Base-by-base conservation (phyloP, 2,888 invertebrate genomes). In the Andrena chrysosceles region DNA sequence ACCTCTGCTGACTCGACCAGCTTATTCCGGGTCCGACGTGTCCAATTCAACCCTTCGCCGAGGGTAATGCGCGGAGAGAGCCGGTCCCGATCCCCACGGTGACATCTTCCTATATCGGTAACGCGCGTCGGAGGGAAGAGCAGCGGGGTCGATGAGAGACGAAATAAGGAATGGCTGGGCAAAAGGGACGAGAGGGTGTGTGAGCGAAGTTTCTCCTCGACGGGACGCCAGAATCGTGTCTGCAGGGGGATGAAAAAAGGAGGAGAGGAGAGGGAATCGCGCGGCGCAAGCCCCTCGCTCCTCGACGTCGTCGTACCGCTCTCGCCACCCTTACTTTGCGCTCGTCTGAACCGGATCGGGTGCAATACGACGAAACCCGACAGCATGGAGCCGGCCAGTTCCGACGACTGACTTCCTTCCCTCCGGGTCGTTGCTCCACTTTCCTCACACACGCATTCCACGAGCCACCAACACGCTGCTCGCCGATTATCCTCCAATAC, bases 361-460 rank as follows among this genome's bases (percentile, higher is more conserved):
- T 88, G 90, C 89, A 89, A 85, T 89, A 89, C 89, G 85, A 87
- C 84, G 90, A 90, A 89, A 88, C 86, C 90, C 91, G 92, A 91
- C 91, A 90, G 86, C 88, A 85, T 80, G 92, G 91, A 91, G 92
- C 92, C 91, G 87, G 85, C 88, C 85, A 89, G 89, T 88, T 92
- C 89, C 88, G 87, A 89, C 88, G 87, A 89, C 89, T 85, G 85
- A 85, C 87, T 88, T 85, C 79, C 84, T 88, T 60, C 64, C 64
- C 59, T 1, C 23, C 68, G 52, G 93, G 92, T 92, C 92, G 90
- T 92, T 92, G 93, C 90, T 92, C 93, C 82, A 93, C 90, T 93
- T 93, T 89, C 29, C 88, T 72, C 71, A 69, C 64, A 76, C 85
- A 82, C 86, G 85, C 86, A 83, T 87, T 52, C 60, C 64, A 31